Evolutionary conservation across 2,797 vertebrate species (phyloP).

Genomic region (Muscicapa comitata): DNA sequence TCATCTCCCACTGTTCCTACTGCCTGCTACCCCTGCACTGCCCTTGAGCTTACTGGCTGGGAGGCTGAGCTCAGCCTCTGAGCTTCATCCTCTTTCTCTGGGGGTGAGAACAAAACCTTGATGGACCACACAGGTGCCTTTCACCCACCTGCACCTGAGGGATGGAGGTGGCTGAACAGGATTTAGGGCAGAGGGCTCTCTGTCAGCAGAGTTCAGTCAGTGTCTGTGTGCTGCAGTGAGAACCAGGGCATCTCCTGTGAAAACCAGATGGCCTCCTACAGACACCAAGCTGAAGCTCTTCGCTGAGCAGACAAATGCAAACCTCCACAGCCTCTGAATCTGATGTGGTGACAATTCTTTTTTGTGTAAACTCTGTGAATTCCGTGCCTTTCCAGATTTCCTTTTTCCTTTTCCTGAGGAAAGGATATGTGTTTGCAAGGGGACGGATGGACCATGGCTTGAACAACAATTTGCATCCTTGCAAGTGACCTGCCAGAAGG

Average conservation of each 20-base stretch:
- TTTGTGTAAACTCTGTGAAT: not conserved
- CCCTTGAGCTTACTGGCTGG: rapidly evolving
- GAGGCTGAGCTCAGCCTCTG: not conserved
- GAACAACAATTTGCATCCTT: not conserved
- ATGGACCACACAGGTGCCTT: not conserved
- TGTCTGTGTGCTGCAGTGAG: rapidly evolving
- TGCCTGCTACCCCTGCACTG: not conserved
- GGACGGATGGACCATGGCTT: not conserved
- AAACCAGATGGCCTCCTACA: not conserved
- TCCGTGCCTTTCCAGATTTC: not conserved
- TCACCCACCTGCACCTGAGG: rapidly evolving
- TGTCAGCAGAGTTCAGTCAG: rapidly evolving
- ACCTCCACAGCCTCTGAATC: not conserved
- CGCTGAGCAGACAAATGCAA: not conserved
- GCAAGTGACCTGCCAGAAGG: not conserved
- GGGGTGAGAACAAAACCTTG: not conserved
- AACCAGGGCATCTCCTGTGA: not conserved
- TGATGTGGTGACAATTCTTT: not conserved
- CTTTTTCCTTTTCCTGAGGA: not conserved
- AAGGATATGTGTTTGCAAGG: not conserved
- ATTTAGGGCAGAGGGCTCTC: not conserved
- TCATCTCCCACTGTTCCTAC: not conserved
- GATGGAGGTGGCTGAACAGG: not conserved
- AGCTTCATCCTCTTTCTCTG: not conserved
- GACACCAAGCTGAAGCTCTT: not conserved